Evolutionary conservation across 2,888 invertebrate genomes (phyloP).

Genomic region (Ephialtes manifestator): DNA sequence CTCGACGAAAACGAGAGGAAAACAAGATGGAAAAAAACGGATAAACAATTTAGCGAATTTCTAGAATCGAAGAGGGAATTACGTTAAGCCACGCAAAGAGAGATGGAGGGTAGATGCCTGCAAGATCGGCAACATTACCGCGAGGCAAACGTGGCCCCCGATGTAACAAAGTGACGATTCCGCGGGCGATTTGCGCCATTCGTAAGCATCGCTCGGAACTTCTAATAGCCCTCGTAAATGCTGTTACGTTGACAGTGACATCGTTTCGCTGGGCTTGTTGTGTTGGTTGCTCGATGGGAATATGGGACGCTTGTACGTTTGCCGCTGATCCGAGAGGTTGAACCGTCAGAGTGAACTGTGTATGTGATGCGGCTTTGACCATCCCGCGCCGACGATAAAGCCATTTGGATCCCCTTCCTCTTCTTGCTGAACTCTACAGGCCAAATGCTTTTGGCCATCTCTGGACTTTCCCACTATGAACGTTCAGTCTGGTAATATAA

Average conservation of each 20-base stretch:
- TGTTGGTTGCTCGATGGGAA: conserved; percentile 26
- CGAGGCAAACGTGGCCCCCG: conserved; percentile 54
- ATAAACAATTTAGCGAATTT: conserved; percentile 29
- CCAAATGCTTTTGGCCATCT: conserved; percentile 21
- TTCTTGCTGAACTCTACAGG: conserved; percentile 9
- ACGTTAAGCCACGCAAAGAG: conserved; percentile 22
- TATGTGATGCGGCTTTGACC: conserved; percentile 42
- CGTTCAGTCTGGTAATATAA: background rate
- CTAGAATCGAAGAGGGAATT: conserved; percentile 23
- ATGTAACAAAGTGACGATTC: conserved; percentile 79
- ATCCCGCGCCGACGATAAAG: conserved; percentile 51
- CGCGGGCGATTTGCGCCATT: conserved; percentile 76
- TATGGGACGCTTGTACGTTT: conserved; percentile 16
- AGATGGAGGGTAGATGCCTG: background rate
- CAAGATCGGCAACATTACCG: conserved; percentile 52
- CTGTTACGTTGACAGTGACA: conserved; percentile 77
- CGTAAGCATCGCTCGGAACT: conserved; percentile 74
- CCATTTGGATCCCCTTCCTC: conserved; percentile 42
- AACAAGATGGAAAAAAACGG: background rate
- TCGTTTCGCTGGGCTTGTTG: conserved; percentile 46
- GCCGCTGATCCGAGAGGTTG: conserved; percentile 7
- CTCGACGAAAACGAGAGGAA: background rate
- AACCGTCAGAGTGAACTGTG: conserved; percentile 6
- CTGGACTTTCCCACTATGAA: background rate
- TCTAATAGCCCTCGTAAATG: conserved; percentile 77